Evolutionary conservation across 2,797 vertebrate genomes (phyloP), one percentile per base, ranked within the genome.

Genomic region (Sebastes elongatus): DNA sequence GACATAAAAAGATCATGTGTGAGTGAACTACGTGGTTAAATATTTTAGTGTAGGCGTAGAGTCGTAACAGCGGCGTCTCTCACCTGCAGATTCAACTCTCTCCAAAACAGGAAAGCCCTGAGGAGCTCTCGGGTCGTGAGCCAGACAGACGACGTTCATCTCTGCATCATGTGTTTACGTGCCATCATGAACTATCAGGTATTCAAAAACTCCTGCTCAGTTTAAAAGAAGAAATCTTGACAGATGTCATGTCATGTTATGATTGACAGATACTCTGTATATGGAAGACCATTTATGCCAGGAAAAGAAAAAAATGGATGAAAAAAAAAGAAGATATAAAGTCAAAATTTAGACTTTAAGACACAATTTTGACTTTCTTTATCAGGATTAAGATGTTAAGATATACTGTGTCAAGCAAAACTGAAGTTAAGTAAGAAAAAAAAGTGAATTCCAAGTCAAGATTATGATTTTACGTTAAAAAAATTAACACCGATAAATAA

Each of bases 171-270:
- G 97, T 99, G 98, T 70, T 90, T 99, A 56, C 96, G 98, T 0
- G 97, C 97, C 93, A 99, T 99, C 95, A 99, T 99, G 98, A 99
- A 99, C 93, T 99, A 99, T 75, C 97, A 99, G 98, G 98, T 99
- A 90, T 5, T 9, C 9, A 9, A 49, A 55, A 7, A 4, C 55
- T 4, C 23, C 23, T 9, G 11, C 22, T 32, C 30, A 5, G 6
- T 27, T 7, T n/a, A 22, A 53, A 53, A n/a, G 9, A 22, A n/a
- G 20, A n/a, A 10, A 22, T n/a, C 20, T 53, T n/a, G 52, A 10
- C 8, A n/a, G 52, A 7, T 57, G 4, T 53, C 33, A 23, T 8
- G 6, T 35, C 38, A 42, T 16, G 35, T 38, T 38, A 38, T 42
- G 38, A 42, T 52, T n/a, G 49, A 30, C 46, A 18, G 20, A 11